Evolutionary conservation across 2,888 invertebrate species (phyloP), one percentile per base, ranked within the genome.

Genomic region (Crossocerus cetratus): DNA sequence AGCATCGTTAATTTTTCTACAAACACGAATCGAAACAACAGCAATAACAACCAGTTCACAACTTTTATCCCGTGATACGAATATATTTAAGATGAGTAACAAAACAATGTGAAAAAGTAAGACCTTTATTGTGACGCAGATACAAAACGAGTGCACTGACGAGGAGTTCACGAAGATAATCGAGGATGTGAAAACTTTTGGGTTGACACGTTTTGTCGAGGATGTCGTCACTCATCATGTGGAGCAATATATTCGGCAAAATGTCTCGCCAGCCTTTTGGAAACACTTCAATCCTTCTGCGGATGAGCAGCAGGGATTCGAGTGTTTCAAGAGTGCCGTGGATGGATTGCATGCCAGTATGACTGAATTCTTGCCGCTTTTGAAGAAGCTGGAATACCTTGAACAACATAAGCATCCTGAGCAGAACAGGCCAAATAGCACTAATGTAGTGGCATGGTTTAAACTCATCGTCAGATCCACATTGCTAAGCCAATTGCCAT

Each of bases 401-500:
- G 75, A 70, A 3, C 76, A 80, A 23, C 75, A 80, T 2, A 71
- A 80, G 18, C 69, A 82, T 0, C 11, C 56, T 2, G 61, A 69
- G 21, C 21, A 91, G 74, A 90, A 90, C 2, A 90, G 93, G 58
- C 93, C 92, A 83, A 92, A 92, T 42, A 92, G 93, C 83, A 90
- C 88, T 67, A 92, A 92, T 87, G 89, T 93, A 14, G 85, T 93
- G 55, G 89, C 91, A 56, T 92, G 93, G 22, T 93, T 95, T 74
- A 94, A 94, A 85, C 92, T 94, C 76, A 91, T 94, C 22, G 90
- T 95, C 11, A 91, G 93, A 85, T 92, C 94, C 14, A 92, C 94
- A 11, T 86, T 96, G 58, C 88, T 96, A 14, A 94, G 95, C 5
- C 95, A 95, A 83, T 88, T 96, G 20, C 95, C 95, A 21, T 88